Conservation (phyloP, 1,140 invertebrate species). For the Philaenus spumarius region DNA sequence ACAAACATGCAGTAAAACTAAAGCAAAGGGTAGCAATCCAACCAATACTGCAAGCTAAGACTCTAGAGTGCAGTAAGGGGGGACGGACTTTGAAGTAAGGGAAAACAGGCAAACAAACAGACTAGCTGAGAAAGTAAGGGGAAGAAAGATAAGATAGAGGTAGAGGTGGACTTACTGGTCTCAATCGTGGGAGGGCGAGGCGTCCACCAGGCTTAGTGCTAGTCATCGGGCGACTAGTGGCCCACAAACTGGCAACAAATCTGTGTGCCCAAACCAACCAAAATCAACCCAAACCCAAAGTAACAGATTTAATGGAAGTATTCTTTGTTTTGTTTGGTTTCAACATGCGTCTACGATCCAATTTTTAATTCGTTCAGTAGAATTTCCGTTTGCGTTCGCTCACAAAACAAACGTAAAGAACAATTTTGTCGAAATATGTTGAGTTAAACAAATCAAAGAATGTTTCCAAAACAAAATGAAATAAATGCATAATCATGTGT, state of each 20-base stretch:
- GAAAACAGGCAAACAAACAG: not conserved
- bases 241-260: conserved; percentile 4
- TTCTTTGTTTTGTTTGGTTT: too few species aligned
- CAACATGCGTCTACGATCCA: too few species aligned
- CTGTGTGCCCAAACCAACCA: conserved; percentile 4
- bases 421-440: not conserved
- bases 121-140: not conserved
- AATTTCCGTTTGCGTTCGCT: too few species aligned
- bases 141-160: not conserved
- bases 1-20: too few species aligned
- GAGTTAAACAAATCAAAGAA: conserved; percentile 1
- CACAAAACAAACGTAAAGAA: too few species aligned
- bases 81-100: not conserved
- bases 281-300: too few species aligned
- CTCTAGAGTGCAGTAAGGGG: too few species aligned
- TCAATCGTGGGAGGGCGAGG: conserved; percentile 8
- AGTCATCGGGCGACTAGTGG: conserved; percentile 19
- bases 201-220: conserved; percentile 5
- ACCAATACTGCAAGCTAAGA: too few species aligned
- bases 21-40: too few species aligned
- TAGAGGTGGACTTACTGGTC: conserved; percentile 8
- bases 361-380: too few species aligned
- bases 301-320: too few species aligned
- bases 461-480: not conserved
- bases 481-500: too few species aligned